Evolutionary conservation across 2,888 invertebrate genomes (phyloP), one percentile per base, ranked within the genome.

Genomic region (Caenorhabditis sp.): DNA sequence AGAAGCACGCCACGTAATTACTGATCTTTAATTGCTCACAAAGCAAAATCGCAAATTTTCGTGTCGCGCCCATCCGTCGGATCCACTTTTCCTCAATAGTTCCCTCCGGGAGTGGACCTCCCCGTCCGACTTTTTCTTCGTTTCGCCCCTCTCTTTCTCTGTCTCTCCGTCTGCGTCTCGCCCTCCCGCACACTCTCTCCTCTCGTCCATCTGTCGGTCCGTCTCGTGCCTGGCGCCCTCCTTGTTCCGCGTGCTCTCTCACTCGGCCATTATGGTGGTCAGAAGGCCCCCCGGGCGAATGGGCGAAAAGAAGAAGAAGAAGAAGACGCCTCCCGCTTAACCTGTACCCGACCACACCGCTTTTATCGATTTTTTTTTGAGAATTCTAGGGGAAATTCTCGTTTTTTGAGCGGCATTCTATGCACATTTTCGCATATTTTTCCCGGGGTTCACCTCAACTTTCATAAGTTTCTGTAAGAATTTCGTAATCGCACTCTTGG

Each of bases 331-430:
- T 3, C 37, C 41, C 4, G 41, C 17, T 68, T 68, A 68, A 68
- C 68, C 68, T 68, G 68, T 68, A 68, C 68, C 66, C 55, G n/a
- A 22, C 41, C 46, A 30, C 32, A 37, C 24, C 24, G 24, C 4
- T 59, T 59, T 58, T 68, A 56, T 68, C 24, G 59, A 66, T 68
- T 59, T 66, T 53, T 50, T n/a, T n/a, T n/a, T n/a, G n/a, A n/a
- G n/a, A n/a, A n/a, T n/a, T n/a, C n/a, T n/a, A n/a, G n/a, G n/a
- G n/a, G n/a, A n/a, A n/a, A n/a, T n/a, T n/a, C n/a, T n/a, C n/a
- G n/a, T n/a, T n/a, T n/a, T n/a, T n/a, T n/a, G n/a, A n/a, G n/a
- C n/a, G n/a, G n/a, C n/a, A n/a, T n/a, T n/a, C n/a, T n/a, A n/a
- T n/a, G n/a, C n/a, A n/a, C n/a, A n/a, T n/a, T n/a, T n/a, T n/a